phyloP scores from a whole-genome alignment of 2,888 invertebrate genomes.

The Erebia epiphron region DNA sequence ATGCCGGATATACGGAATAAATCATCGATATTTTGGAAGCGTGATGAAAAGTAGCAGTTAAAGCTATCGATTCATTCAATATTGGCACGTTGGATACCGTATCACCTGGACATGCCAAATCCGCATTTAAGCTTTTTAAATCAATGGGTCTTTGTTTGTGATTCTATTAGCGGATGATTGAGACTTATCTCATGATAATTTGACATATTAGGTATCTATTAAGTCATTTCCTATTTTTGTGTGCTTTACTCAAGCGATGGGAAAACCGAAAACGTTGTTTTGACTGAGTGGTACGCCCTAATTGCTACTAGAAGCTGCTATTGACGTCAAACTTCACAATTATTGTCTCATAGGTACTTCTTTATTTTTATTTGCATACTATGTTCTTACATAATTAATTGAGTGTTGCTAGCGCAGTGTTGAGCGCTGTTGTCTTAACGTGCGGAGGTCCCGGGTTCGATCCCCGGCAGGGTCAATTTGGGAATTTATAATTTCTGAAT shows the following conservation, averaged over 20 bases:
- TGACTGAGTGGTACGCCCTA: conserved; percentile 49
- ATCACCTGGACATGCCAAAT: conserved; percentile 71
- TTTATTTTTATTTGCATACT: conserved; percentile 5
- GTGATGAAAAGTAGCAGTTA: conserved; percentile 44
- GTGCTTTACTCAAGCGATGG: conserved; percentile 57
- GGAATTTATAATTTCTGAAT: no score
- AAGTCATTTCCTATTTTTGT: conserved; percentile 77
- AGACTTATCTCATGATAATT: conserved; percentile 76
- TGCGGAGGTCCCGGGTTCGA: no score
- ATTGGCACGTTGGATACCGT: conserved; percentile 68
- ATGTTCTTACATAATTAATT: no score
- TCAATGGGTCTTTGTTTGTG: conserved; percentile 68
- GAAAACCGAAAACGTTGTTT: conserved; percentile 59
- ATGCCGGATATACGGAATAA: conserved; percentile 41
- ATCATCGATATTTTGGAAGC: conserved; percentile 48
- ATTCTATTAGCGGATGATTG: conserved; percentile 78
- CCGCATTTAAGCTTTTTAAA: conserved; percentile 71
- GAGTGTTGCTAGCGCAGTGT: no score
- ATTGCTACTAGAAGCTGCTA: conserved; percentile 43
- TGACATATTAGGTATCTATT: conserved; percentile 57
- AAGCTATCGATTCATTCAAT: conserved; percentile 65
- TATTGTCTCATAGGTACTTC: conserved; percentile 17
- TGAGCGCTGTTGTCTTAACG: no score
- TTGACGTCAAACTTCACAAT: conserved; percentile 32
- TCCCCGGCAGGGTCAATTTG: no score